Evolutionary conservation across 2,888 invertebrate species (phyloP).

Genomic region (Thecocarcelia acutangulata): DNA sequence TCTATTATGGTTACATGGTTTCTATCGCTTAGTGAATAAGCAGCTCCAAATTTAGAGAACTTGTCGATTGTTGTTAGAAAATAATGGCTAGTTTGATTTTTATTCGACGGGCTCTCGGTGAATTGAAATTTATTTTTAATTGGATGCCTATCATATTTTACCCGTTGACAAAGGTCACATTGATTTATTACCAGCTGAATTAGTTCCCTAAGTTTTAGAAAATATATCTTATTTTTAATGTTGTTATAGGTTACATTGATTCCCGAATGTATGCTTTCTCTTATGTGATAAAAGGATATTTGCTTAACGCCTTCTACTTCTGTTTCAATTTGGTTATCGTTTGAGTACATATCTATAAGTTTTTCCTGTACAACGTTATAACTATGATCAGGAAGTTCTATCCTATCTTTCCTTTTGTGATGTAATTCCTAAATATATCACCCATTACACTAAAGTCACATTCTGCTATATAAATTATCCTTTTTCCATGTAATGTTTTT

Average conservation of each 20-base stretch:
- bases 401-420: conserved; percentile 7
- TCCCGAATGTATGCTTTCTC: conserved; percentile 5
- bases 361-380: background rate
- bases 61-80: too few species aligned
- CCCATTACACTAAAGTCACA: background rate
- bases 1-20: background rate
- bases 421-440: background rate
- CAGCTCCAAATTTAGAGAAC: too few species aligned
- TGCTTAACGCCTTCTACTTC: conserved; percentile 7
- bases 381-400: background rate
- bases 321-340: conserved; percentile 7
- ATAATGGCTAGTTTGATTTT: too few species aligned
- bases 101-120: background rate
- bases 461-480: background rate
- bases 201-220: conserved; percentile 21
- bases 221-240: conserved; percentile 14
- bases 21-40: too few species aligned
- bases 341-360: background rate
- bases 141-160: conserved; percentile 2
- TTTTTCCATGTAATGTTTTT: conserved; percentile 5
- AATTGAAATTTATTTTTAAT: background rate
- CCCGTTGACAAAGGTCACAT: background rate
- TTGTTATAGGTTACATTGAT: conserved; percentile 19
- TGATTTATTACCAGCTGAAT: conserved; percentile 5
- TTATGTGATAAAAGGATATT: conserved; percentile 2